Conservation (phyloP, 2,888 invertebrate species). For the Pristionchus arcanus region DNA sequence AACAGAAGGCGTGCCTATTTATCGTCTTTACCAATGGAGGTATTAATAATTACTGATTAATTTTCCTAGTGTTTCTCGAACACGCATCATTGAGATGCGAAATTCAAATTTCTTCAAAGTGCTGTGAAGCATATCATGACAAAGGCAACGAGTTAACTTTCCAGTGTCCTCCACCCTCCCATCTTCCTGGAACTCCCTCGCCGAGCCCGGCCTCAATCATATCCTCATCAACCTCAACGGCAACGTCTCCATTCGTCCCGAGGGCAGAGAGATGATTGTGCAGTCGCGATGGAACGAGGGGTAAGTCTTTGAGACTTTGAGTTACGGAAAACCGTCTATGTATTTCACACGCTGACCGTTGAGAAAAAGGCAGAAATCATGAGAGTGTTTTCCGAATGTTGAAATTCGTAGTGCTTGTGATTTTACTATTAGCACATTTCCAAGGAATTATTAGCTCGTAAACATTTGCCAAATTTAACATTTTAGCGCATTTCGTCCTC, state of each 20-base stretch:
- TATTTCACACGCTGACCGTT: no score
- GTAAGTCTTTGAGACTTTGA: neutral
- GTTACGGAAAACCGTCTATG: no score
- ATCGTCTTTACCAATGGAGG: neutral
- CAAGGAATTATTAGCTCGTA: neutral
- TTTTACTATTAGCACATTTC: no score
- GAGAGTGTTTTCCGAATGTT: neutral
- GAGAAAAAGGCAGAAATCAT: neutral
- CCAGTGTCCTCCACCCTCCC: neutral
- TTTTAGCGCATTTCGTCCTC: neutral
- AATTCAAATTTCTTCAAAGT: no score
- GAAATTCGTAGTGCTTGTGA: no score
- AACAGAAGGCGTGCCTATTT: neutral
- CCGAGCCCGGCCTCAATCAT: neutral
- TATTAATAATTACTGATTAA: neutral
- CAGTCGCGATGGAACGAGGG: neutral
- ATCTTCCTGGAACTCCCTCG: neutral
- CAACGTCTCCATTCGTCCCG: neutral
- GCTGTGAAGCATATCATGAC: no score
- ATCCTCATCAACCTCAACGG: conserved; percentile 23
- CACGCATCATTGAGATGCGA: no score
- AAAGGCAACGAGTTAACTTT: neutral
- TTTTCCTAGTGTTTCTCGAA: neutral
- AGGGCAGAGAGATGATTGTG: neutral
- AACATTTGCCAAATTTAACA: neutral